Conservation (phyloP, 2,797 vertebrate species). For the Sebastes alutus region DNA sequence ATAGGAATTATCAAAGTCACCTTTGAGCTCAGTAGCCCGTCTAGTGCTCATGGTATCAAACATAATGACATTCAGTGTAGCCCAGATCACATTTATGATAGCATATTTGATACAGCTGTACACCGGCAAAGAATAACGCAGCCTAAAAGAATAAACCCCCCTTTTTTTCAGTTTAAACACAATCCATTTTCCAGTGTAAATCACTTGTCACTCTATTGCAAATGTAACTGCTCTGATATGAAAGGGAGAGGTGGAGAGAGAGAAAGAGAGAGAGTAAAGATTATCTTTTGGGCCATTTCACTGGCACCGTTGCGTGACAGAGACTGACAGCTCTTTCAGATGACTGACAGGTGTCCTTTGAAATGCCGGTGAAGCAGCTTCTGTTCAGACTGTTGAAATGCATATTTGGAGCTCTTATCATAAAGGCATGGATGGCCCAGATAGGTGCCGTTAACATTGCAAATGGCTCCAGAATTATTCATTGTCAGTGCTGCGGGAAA, state of each 20-base stretch:
- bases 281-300: conserved; percentile 96
- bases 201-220: conserved; percentile 96
- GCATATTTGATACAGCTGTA: conserved; percentile 91
- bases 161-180: conserved; percentile 86
- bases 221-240: conserved; percentile 92
- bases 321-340: conserved; percentile 98
- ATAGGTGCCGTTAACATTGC: conserved; percentile 99
- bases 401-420: conserved; percentile 99
- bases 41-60: conserved; percentile 84
- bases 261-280: conserved; percentile 89
- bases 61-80: conserved; percentile 86
- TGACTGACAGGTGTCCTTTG: conserved; percentile 99
- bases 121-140: conserved; percentile 86
- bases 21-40: conserved; percentile 88
- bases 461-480: conserved; percentile 99
- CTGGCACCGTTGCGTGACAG: conserved; percentile 88
- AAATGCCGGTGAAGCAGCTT: conserved; percentile 94
- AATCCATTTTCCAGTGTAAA: conserved; percentile 93
- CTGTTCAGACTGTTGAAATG: conserved; percentile 99
- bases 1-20: conserved; percentile 89
- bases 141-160: conserved; percentile 89
- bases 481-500: conserved; percentile 93
- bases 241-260: conserved; percentile 78
- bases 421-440: conserved; percentile 99
- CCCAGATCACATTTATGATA: conserved; percentile 91